These are phyloP conservation scores for Meteorus sp. DNA, from an alignment of 1,140 invertebrate genomes.

Conservation along the genomic window DNA sequence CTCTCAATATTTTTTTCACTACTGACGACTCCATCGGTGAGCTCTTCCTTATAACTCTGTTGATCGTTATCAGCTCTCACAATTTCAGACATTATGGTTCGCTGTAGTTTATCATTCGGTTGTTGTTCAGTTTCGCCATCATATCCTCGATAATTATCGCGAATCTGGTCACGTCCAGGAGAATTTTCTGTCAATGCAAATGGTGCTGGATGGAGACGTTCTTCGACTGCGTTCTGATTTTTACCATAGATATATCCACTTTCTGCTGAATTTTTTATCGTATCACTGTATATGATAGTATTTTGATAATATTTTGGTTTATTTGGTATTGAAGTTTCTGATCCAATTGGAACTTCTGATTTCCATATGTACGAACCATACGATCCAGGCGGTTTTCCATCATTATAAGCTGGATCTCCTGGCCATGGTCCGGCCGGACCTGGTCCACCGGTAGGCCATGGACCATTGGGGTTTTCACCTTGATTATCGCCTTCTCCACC, in stretches of 20 bases:
- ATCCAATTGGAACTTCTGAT: background rate
- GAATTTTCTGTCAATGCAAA: slow-evolving; percentile 11
- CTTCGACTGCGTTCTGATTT: background rate
- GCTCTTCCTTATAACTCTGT: background rate
- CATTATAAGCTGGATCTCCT: slow-evolving; percentile 42
- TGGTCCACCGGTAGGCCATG: slow-evolving; percentile 45
- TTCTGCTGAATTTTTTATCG: background rate
- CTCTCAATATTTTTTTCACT: background rate
- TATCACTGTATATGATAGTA: background rate
- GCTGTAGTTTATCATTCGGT: slow-evolving; percentile 1
- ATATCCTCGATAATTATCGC: background rate
- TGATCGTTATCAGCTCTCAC: background rate
- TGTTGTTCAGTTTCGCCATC: background rate
- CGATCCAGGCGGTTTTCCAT: background rate
- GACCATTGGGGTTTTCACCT: slow-evolving; percentile 40
- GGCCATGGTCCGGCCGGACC: slow-evolving; percentile 51
- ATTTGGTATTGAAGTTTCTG: background rate
- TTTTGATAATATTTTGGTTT: background rate
- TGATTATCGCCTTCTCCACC: slow-evolving; percentile 35
- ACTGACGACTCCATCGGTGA: background rate
- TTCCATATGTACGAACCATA: background rate
- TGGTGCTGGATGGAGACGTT: slow-evolving; percentile 1
- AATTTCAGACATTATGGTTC: slow-evolving; percentile 7
- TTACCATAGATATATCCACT: background rate
- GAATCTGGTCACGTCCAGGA: background rate